These are phyloP conservation scores for Lytechinus pictus DNA, from an alignment of 35 echinoderm and acorn worm species.

Conservation along the genomic window DNA sequence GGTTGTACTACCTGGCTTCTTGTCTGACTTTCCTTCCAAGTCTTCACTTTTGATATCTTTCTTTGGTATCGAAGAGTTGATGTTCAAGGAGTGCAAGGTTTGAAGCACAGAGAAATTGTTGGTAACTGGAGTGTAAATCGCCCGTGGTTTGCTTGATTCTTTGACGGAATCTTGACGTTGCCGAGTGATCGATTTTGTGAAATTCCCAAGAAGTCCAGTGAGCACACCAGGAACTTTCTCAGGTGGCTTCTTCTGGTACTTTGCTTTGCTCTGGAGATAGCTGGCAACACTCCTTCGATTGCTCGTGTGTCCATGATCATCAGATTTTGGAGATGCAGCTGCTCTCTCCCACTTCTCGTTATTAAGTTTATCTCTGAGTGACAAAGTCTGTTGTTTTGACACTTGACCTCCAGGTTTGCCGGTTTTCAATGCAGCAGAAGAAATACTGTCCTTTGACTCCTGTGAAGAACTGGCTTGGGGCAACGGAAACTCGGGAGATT, in stretches of 20 bases:
- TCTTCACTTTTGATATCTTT: neutral
- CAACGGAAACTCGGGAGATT: neutral
- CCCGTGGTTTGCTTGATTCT: neutral
- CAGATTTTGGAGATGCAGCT: neutral
- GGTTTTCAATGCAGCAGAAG: neutral
- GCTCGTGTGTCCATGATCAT: neutral
- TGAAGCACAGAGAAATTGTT: neutral
- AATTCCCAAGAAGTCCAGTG: neutral
- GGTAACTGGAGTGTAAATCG: neutral
- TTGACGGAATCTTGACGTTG: neutral
- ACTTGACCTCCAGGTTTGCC: neutral
- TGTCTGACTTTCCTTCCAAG: neutral
- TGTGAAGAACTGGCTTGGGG: neutral
- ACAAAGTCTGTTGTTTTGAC: neutral
- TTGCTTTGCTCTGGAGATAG: neutral
- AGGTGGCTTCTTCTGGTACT: neutral
- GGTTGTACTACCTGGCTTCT: neutral
- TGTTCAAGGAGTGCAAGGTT: neutral
- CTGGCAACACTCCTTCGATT: neutral
- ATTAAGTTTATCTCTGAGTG: neutral
- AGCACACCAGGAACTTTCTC: neutral
- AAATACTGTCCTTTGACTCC: neutral
- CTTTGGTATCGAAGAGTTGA: neutral
- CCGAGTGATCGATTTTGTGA: neutral
- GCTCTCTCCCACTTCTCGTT: neutral